Evolutionary conservation across 2,888 invertebrate genomes (phyloP).

Genomic region (Frankliniella fusca): DNA sequence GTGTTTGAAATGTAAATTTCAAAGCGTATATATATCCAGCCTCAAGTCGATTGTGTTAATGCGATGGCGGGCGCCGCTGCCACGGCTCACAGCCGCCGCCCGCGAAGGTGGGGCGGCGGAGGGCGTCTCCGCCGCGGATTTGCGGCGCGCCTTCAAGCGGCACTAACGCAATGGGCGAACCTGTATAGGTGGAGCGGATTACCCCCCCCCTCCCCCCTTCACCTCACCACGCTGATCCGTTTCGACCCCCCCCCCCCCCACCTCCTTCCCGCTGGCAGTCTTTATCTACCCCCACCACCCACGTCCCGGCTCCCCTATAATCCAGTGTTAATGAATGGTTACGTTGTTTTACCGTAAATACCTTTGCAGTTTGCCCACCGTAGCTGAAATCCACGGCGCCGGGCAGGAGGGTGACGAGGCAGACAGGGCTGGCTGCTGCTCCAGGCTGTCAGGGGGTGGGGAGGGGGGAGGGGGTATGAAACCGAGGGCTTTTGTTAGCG

Average conservation of each 20-base stretch:
- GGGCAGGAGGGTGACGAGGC: not conserved
- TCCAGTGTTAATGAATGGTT: constrained; percentile 17
- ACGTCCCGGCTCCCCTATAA: not conserved
- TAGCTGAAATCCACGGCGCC: not conserved
- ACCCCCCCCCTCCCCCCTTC: not conserved
- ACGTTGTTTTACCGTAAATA: constrained; percentile 13
- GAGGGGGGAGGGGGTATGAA: too few relatives aligned
- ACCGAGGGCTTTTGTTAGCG: too few relatives aligned
- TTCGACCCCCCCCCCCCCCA: not conserved
- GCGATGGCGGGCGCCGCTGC: not conserved
- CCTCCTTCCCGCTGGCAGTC: not conserved
- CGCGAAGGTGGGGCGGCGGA: not conserved
- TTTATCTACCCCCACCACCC: not conserved
- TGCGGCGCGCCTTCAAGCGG: not conserved
- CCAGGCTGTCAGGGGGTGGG: not conserved
- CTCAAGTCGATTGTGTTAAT: too few relatives aligned
- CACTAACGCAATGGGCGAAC: constrained; percentile 18
- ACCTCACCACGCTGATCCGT: not conserved
- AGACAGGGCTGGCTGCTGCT: not conserved
- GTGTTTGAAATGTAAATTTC: too few relatives aligned
- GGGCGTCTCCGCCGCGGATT: not conserved
- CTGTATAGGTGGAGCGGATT: not conserved
- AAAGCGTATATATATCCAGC: too few relatives aligned
- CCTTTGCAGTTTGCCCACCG: constrained; percentile 21
- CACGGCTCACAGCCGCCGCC: not conserved